A percentile compares a stretch with the other conserved stretches of the same genome.
These are phyloP conservation scores for Myxocyprinus asiaticus DNA, from an alignment of 2,113 vertebrate genomes.

Conservation along the genomic window DNA sequence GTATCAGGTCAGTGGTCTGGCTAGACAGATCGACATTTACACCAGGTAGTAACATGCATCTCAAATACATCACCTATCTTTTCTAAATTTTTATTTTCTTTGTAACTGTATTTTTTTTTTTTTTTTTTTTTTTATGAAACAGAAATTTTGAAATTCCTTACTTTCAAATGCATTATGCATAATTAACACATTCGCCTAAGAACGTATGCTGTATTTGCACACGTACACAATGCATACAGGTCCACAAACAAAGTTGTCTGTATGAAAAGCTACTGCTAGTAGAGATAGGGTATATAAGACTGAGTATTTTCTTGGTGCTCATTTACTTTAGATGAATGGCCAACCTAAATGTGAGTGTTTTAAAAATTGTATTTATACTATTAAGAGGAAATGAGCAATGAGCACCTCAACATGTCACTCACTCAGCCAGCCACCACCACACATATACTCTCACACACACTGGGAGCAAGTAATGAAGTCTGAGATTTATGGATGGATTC, in stretches of 20 bases:
- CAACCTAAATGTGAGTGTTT: conserved; percentile 49
- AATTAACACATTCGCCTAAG: neutral
- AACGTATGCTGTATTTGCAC: neutral
- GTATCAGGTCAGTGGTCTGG: too few species aligned
- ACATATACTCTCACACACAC: too few species aligned
- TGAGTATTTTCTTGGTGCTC: conserved; percentile 53
- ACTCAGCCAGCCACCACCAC: neutral
- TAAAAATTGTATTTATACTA: conserved; percentile 59
- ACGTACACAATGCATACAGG: too few species aligned
- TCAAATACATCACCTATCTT: neutral
- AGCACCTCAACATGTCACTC: conserved; percentile 23
- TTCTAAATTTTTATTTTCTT: neutral
- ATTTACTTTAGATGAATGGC: conserved; percentile 54
- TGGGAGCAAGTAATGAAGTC: too few species aligned
- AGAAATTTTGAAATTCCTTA: neutral
- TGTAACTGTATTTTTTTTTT: too few species aligned
- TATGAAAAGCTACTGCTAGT: neutral
- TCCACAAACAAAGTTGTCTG: neutral
- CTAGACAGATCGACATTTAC: too few species aligned
- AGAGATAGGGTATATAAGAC: conserved; percentile 16
- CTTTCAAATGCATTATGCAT: neutral
- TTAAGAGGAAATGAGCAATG: conserved; percentile 59
- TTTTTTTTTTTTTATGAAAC: neutral
- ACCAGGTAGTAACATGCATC: too few species aligned
- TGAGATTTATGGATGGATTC: too few species aligned